These are phyloP conservation scores for Dastarcus helophoroides DNA, from an alignment of 2,888 invertebrate species.

Conservation along the genomic window DNA sequence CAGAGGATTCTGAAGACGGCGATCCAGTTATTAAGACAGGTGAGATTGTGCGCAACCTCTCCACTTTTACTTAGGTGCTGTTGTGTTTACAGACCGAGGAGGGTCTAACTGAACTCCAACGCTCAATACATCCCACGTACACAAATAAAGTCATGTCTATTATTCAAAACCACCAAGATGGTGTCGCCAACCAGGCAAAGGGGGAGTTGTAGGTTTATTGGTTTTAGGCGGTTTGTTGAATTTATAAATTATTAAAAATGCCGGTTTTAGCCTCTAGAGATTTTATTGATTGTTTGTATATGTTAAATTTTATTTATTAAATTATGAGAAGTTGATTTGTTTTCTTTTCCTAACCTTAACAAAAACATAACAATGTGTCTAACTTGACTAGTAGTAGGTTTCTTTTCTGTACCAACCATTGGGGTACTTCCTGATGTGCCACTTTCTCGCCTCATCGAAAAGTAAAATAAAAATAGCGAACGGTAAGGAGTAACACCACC, in stretches of 20 bases:
- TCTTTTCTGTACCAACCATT: slow-evolving; percentile 65
- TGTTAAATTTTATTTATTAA: too few species aligned
- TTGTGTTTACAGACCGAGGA: slow-evolving; percentile 57
- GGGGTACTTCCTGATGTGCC: slow-evolving; percentile 54
- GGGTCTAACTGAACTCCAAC: slow-evolving; percentile 61
- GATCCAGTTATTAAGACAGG: slow-evolving; percentile 61
- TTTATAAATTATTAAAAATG: neutral
- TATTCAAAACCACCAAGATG: slow-evolving; percentile 27
- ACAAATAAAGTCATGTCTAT: slow-evolving; percentile 43
- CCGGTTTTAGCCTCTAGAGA: neutral
- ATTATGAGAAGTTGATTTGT: too few species aligned
- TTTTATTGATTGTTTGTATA: slow-evolving; percentile 1
- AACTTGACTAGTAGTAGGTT: slow-evolving; percentile 52
- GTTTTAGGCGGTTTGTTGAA: neutral
- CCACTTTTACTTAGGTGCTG: neutral
- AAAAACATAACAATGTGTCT: slow-evolving; percentile 1
- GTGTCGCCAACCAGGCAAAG: neutral
- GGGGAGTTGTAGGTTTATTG: slow-evolving; percentile 1
- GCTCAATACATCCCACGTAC: slow-evolving; percentile 45
- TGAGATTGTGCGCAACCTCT: slow-evolving; percentile 29
- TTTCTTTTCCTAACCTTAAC: slow-evolving; percentile 1
- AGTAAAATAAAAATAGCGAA: slow-evolving; percentile 65
- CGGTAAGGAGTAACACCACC: slow-evolving; percentile 34
- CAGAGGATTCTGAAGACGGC: slow-evolving; percentile 61
- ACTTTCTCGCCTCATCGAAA: slow-evolving; percentile 68